phyloP scores from a whole-genome alignment of 2,113 vertebrate genomes.

The Mus musculus region GRCm39 chr10:45178001-45178500 shows the following conservation, averaged over 20 bases:
- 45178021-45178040: neutral
- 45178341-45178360: neutral
- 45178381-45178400: neutral
- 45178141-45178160: neutral
- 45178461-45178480: neutral
- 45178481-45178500: neutral
- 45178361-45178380: too few species aligned
- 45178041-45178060: neutral
- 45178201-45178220: neutral
- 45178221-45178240: neutral
- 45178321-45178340: neutral
- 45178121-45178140: neutral
- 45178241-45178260: neutral
- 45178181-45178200: neutral
- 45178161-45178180: neutral
- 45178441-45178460: conserved; percentile 1
- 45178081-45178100: neutral
- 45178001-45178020: neutral
- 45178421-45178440: neutral
- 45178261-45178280: neutral
- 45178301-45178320: neutral
- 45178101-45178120: neutral
- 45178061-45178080: neutral
- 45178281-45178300: neutral
- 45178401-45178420: neutral